A percentile compares a stretch with the other conserved stretches of the same genome.
Conservation (phyloP, 2,113 vertebrate genomes). For the Peucedramus taeniatus region DNA sequence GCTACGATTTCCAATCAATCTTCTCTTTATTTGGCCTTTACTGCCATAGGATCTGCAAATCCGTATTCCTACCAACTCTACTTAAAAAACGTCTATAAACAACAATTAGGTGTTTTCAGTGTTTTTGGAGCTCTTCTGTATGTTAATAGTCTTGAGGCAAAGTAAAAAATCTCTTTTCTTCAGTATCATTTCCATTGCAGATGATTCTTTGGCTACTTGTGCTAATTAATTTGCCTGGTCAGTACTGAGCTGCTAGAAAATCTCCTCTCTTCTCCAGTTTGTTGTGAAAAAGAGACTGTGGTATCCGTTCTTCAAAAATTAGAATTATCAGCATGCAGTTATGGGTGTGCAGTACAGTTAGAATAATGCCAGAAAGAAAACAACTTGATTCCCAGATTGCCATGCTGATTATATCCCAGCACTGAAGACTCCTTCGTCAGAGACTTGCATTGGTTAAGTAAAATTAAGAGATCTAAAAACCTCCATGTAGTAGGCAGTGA, state of each 20-base stretch:
- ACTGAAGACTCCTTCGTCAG: not conserved
- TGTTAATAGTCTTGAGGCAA: not conserved
- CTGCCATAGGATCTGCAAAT: not conserved
- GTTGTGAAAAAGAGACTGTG: not conserved
- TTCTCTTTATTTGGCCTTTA: constrained; percentile 26
- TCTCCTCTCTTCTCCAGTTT: not conserved
- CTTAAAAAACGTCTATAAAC: not conserved
- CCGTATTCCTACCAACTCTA: not conserved
- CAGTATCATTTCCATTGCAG: not conserved
- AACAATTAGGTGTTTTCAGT: constrained; percentile 9
- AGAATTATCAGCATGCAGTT: not conserved
- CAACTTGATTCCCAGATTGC: not conserved
- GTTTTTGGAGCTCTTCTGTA: not conserved
- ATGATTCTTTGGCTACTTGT: not conserved
- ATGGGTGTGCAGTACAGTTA: not conserved
- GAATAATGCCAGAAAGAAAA: not conserved
- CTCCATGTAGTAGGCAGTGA: not conserved
- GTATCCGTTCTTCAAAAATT: not conserved
- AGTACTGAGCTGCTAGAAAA: not conserved
- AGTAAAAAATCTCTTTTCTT: not conserved
- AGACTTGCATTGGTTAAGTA: not conserved
- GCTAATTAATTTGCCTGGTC: not conserved
- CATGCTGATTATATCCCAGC: not conserved
- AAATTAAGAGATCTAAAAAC: not conserved
- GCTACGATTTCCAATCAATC: constrained; percentile 8